Evolutionary conservation across 1,140 invertebrate species (phyloP).

Genomic region (Protaetia brevitarsis): DNA sequence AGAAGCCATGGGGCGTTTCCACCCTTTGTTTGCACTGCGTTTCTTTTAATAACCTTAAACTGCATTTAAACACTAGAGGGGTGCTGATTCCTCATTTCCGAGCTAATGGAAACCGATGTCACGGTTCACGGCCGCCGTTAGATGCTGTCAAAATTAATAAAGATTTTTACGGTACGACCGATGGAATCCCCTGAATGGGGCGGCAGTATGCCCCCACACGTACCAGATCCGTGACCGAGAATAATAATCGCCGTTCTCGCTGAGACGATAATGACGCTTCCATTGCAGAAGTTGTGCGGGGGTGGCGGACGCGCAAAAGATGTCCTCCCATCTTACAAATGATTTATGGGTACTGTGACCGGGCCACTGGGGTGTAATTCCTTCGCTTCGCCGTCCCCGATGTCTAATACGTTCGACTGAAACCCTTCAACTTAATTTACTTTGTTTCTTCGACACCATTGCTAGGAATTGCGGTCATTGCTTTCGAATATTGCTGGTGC

Average conservation of each 20-base stretch:
- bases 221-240: constrained; percentile 7
- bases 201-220: constrained; percentile 1
- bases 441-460: neutral
- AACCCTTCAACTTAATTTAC: neutral
- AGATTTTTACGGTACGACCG: neutral
- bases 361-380: neutral
- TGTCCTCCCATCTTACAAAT: neutral
- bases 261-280: constrained; percentile 4
- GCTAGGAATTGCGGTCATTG: neutral
- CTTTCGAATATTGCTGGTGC: too few species aligned
- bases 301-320: neutral
- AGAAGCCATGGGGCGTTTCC: too few species aligned
- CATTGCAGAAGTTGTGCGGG: neutral
- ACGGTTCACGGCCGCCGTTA: neutral
- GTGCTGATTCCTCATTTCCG: neutral
- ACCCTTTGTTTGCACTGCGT: neutral
- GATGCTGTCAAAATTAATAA: constrained; percentile 7
- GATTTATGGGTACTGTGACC: constrained; percentile 12
- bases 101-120: neutral
- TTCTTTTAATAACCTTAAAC: neutral
- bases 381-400: neutral
- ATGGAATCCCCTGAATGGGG: neutral
- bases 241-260: constrained; percentile 4
- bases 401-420: neutral
- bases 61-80: neutral